Evolutionary conservation across 2,797 vertebrate genomes (phyloP).

Genomic region (Stomatorhinus walkeri): DNA sequence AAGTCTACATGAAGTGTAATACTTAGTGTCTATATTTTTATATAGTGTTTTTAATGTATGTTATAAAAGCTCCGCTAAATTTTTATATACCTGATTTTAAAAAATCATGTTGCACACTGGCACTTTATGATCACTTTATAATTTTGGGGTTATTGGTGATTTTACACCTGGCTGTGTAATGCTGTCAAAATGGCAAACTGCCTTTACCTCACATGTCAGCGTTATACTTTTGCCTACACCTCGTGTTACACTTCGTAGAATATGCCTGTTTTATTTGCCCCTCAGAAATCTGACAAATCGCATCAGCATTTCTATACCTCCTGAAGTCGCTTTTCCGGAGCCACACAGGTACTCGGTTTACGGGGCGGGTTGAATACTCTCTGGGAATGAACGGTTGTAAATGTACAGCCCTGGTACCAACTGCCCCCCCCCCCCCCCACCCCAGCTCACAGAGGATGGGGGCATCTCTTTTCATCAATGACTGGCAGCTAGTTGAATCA

Average conservation of each 20-base stretch:
- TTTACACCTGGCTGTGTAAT: background rate
- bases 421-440: background rate
- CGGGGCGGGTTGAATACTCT: slow-evolving; percentile 36
- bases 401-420: slow-evolving; percentile 25
- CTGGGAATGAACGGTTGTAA: slow-evolving; percentile 53
- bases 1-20: background rate
- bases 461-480: background rate
- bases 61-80: background rate
- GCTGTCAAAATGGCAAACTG: background rate
- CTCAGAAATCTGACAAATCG: background rate
- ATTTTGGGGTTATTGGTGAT: background rate
- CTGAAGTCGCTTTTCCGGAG: background rate
- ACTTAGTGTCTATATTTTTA: background rate
- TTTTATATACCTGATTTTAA: background rate
- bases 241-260: background rate
- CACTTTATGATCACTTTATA: background rate
- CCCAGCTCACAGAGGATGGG: background rate
- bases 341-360: background rate
- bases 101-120: background rate
- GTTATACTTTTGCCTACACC: background rate
- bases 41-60: background rate
- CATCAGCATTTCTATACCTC: background rate
- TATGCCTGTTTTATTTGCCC: background rate
- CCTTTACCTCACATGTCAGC: background rate
- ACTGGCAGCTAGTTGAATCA: background rate